Evolutionary conservation across 2,888 invertebrate species (phyloP), one percentile per base, ranked within the genome.

Genomic region (Chironomus tentans): DNA sequence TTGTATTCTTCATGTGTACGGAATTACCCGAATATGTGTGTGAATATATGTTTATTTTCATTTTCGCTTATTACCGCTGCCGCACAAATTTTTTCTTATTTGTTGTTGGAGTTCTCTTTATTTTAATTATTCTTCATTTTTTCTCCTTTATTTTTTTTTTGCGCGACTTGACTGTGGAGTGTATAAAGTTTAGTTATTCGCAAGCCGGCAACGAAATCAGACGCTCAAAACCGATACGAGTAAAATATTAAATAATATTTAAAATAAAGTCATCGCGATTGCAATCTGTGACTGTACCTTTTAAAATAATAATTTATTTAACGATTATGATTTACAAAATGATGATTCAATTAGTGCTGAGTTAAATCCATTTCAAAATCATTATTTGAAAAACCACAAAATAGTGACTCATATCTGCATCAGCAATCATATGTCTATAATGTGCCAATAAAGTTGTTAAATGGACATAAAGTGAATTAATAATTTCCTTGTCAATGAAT

Each of bases 201-300:
- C 18, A 38, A 50, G 72, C 72, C 72, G 72, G 72, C 72, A 72
- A 46, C 61, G 38, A 10, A 21, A 12, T 72, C 61, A 72, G 72
- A 38, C 72, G 62, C 61, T 18, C 22, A 18, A 65, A 65, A 65
- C 22, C 5, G 18, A n/a, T 56, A 18, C 18, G n/a, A 18, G 12
- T 7, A n/a, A 15, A 56, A 15, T 18, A 7, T 56, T 56, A 56
- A 6, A 15, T 15, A 56, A n/a, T 56, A 21, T 62, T 65, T 10
- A 5, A 21, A 62, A 62, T 15, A 48, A 50, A 50, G n/a, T 56
- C 3, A 56, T 18, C 7, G 56, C 56, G n/a, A 56, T 56, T 18
- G 38, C 0, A 38, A 10, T 56, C 56, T 56, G 56, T 56, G 56
- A 56, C 56, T 56, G 5, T 38, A 7, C 22, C 3, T 4, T 28